Evolutionary conservation across 1,140 invertebrate species (phyloP).

Genomic region (Drosophila baimaii): DNA sequence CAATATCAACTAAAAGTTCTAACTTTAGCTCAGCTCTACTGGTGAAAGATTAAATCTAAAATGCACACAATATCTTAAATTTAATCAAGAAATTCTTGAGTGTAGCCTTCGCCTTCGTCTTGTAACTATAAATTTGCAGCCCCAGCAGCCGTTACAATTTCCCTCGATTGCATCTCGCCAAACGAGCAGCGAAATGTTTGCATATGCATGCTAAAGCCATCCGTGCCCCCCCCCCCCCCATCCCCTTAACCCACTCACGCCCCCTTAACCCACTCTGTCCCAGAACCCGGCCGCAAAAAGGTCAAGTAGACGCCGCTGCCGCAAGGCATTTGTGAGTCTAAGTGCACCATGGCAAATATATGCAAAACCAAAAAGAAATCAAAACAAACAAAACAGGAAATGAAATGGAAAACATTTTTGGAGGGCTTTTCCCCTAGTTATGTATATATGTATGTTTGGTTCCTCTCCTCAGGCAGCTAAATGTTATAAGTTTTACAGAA

Average conservation of each 20-base stretch:
- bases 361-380: slow-evolving; percentile 39
- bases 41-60: neutral
- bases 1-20: neutral
- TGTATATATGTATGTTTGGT: neutral
- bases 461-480: neutral
- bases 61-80: neutral
- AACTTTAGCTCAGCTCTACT: neutral
- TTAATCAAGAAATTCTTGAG: slow-evolving; percentile 12
- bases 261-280: neutral
- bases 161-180: slow-evolving; percentile 23
- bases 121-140: slow-evolving; percentile 55
- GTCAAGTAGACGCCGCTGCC: slow-evolving; percentile 44
- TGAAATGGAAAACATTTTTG: slow-evolving; percentile 43
- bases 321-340: slow-evolving; percentile 39
- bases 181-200: slow-evolving; percentile 27
- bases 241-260: slow-evolving; percentile 7
- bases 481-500: neutral
- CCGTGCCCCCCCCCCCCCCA: neutral
- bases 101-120: slow-evolving; percentile 27
- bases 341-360: slow-evolving; percentile 52
- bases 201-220: slow-evolving; percentile 33
- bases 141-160: slow-evolving; percentile 48
- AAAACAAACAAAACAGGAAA: slow-evolving; percentile 45
- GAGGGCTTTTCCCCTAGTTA: neutral
- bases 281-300: slow-evolving; percentile 38